These are phyloP conservation scores for Orchestia grillus DNA, from an alignment of 1,140 invertebrate species.

Conservation along the genomic window DNA sequence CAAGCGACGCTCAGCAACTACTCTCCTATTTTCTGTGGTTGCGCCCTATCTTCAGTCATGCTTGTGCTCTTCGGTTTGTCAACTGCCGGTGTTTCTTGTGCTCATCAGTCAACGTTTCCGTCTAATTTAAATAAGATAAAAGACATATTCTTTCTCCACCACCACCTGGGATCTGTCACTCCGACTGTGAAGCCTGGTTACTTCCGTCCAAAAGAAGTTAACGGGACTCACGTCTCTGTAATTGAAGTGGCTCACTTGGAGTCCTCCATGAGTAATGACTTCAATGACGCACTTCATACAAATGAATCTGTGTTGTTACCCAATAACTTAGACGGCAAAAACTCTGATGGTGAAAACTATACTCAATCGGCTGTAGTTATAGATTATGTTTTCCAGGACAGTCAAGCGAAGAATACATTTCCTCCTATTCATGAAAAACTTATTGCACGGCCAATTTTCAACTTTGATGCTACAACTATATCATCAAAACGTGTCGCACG, in stretches of 20 bases:
- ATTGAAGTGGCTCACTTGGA: not conserved
- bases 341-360: not conserved
- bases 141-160: not conserved
- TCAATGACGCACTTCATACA: not conserved
- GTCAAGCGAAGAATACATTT: not conserved
- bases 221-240: not conserved
- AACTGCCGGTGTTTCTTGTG: not conserved
- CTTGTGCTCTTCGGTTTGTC: not conserved
- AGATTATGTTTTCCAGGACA: not conserved
- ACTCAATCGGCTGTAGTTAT: not conserved
- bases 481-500: not conserved
- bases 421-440: not conserved
- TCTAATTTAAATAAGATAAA: not conserved
- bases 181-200: not conserved
- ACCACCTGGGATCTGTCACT: not conserved
- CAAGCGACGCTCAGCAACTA: not conserved
- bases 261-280: not conserved
- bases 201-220: not conserved
- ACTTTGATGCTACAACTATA: constrained; percentile 34
- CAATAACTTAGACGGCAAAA: not conserved
- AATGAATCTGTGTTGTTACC: not conserved
- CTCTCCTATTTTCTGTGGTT: constrained; percentile 5
- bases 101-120: constrained; percentile 3
- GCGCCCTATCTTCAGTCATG: constrained; percentile 23
- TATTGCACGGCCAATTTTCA: constrained; percentile 16